Evolutionary conservation across 2,888 invertebrate species (phyloP).

Genomic region (Synanthedon andrenaeformis): DNA sequence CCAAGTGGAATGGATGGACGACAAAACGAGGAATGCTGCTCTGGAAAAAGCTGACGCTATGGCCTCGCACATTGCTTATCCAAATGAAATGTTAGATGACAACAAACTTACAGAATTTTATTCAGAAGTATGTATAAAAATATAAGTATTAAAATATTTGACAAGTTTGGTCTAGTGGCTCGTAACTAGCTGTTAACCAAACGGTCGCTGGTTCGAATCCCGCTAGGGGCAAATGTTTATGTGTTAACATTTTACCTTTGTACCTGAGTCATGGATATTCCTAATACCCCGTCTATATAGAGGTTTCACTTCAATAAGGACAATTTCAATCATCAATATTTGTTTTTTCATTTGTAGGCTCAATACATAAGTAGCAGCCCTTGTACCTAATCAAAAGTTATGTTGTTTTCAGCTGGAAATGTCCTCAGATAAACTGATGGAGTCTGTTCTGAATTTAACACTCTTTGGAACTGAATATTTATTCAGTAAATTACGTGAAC

Average conservation of each 20-base stretch:
- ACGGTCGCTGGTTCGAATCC: too few relatives aligned
- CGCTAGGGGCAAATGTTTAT: too few relatives aligned
- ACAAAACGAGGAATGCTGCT: slow-evolving; percentile 79
- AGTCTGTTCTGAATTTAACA: slow-evolving; percentile 81
- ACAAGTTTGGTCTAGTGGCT: too few relatives aligned
- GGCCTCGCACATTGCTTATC: slow-evolving; percentile 92
- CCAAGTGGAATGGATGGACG: slow-evolving; percentile 94
- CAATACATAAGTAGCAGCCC: too few relatives aligned
- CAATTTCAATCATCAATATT: too few relatives aligned
- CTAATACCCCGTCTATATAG: too few relatives aligned
- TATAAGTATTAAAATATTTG: too few relatives aligned
- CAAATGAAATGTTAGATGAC: slow-evolving; percentile 87
- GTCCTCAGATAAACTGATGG: slow-evolving; percentile 77
- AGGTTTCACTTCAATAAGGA: too few relatives aligned
- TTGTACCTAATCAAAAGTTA: background rate
- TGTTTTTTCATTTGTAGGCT: background rate
- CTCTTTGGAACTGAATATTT: slow-evolving; percentile 84
- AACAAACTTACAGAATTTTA: slow-evolving; percentile 85
- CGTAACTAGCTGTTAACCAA: too few relatives aligned
- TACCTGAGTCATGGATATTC: too few relatives aligned
- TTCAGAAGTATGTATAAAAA: slow-evolving; percentile 64
- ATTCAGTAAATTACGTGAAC: slow-evolving; percentile 80
- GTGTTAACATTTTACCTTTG: too few relatives aligned
- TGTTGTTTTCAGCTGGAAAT: slow-evolving; percentile 72
- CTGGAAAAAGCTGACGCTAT: slow-evolving; percentile 85